Evolutionary conservation across 2,888 invertebrate genomes (phyloP).

Genomic region (Sarcophaga subvicina): DNA sequence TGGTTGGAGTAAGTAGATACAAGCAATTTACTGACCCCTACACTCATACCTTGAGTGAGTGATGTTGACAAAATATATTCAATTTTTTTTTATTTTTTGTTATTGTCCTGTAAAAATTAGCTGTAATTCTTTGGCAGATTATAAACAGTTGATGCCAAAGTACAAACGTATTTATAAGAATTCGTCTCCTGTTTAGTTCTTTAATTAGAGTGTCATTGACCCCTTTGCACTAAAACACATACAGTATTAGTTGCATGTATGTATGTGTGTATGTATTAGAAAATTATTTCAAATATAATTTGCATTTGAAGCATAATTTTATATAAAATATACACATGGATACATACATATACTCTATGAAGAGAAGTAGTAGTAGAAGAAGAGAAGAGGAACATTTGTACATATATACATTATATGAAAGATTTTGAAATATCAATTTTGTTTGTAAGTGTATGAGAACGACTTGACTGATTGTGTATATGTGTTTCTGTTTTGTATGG

Average conservation of each 20-base stretch:
- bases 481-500: constrained; percentile 5
- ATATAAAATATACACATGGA: constrained; percentile 55
- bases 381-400: neutral
- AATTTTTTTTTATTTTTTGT: neutral
- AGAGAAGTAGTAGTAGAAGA: neutral
- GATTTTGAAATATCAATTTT: constrained; percentile 54
- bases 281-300: constrained; percentile 66
- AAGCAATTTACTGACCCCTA: constrained; percentile 4
- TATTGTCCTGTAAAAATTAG: neutral
- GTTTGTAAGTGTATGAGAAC: constrained; percentile 7
- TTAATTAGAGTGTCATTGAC: constrained; percentile 52
- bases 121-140: neutral
- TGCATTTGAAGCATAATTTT: constrained; percentile 58
- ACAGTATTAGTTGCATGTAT: neutral
- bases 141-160: neutral
- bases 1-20: neutral
- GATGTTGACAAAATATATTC: neutral
- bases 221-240: constrained; percentile 25
- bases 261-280: constrained; percentile 27
- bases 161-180: constrained; percentile 4
- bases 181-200: constrained; percentile 28
- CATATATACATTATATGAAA: constrained; percentile 23
- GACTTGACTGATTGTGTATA: neutral
- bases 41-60: neutral
- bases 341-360: neutral